phyloP scores from a whole-genome alignment of 37 sponge, comb jelly and placozoan genomes.

The Ephydatia muelleri region DNA sequence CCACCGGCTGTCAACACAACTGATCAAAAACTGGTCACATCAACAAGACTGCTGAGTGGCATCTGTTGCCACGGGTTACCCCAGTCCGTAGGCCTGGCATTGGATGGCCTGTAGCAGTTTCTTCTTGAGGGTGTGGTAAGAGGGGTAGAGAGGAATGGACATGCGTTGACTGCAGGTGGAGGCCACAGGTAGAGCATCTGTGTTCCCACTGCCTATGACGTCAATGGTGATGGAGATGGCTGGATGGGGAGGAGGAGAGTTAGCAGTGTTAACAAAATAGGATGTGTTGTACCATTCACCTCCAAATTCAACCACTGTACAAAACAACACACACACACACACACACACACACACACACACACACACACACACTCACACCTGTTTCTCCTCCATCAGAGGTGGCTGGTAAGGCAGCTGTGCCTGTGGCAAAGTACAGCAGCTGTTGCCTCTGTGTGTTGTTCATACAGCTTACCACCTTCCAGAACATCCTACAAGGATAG shows the following conservation, averaged over 20 bases:
- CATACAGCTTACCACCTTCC: constrained; percentile 92
- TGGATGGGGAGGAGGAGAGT: background rate
- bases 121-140: constrained; percentile 77
- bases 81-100: constrained; percentile 86
- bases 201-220: constrained; percentile 61
- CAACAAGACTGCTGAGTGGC: background rate
- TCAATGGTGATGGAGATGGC: constrained; percentile 57
- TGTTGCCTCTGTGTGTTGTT: constrained; percentile 88
- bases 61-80: constrained; percentile 7
- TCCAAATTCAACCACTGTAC: too few species aligned
- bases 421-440: constrained; percentile 96
- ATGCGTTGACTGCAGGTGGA: constrained; percentile 92
- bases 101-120: constrained; percentile 85
- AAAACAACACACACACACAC: too few species aligned
- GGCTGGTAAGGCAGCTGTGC: constrained; percentile 71
- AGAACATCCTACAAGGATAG: constrained; percentile 76
- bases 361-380: too few species aligned
- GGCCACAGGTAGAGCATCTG: constrained; percentile 83
- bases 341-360: too few species aligned
- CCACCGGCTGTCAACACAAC: too few species aligned
- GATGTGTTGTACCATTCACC: too few species aligned
- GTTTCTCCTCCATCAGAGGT: constrained; percentile 13
- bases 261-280: too few species aligned
- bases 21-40: too few species aligned
- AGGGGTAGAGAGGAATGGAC: constrained; percentile 86